Percentiles rank a stretch among this genome's conserved stretches.
Evolutionary conservation across 2,888 invertebrate species (phyloP).

Genomic region (Linnaemya vulpina): DNA sequence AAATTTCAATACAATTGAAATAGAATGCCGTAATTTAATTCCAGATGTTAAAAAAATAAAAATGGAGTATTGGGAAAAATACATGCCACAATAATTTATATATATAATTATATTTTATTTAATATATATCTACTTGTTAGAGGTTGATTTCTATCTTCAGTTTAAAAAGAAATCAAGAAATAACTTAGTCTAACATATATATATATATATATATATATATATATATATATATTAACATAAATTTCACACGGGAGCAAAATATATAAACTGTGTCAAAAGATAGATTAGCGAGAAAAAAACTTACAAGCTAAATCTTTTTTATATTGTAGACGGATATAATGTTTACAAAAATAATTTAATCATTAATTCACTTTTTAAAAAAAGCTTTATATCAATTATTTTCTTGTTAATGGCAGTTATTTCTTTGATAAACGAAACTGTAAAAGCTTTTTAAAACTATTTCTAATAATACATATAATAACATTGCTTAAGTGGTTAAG

Average conservation of each 20-base stretch:
- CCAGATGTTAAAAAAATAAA: too few species aligned
- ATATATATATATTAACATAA: constrained; percentile 15
- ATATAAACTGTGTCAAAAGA: not conserved
- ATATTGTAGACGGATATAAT: not conserved
- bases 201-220: constrained; percentile 12
- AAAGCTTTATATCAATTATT: not conserved
- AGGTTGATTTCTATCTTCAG: not conserved
- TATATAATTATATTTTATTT: too few species aligned
- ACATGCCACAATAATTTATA: too few species aligned
- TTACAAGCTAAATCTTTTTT: constrained; percentile 37
- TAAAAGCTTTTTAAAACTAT: constrained; percentile 22
- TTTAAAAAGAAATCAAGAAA: constrained; percentile 28
- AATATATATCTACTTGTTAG: constrained; percentile 16
- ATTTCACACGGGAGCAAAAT: constrained; percentile 24
- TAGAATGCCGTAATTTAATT: too few species aligned
- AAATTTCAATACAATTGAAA: too few species aligned
- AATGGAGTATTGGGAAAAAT: too few species aligned
- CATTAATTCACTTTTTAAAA: constrained; percentile 27
- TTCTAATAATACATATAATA: constrained; percentile 58
- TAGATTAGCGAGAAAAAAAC: not conserved
- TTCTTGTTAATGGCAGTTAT: constrained; percentile 56
- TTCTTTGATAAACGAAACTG: constrained; percentile 9
- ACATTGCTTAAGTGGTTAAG: constrained; percentile 42
- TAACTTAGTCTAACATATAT: constrained; percentile 45
- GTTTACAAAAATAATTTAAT: constrained; percentile 11